These are phyloP conservation scores for Bombus balteatus DNA, from an alignment of 1,140 invertebrate species.

Conservation along the genomic window DNA sequence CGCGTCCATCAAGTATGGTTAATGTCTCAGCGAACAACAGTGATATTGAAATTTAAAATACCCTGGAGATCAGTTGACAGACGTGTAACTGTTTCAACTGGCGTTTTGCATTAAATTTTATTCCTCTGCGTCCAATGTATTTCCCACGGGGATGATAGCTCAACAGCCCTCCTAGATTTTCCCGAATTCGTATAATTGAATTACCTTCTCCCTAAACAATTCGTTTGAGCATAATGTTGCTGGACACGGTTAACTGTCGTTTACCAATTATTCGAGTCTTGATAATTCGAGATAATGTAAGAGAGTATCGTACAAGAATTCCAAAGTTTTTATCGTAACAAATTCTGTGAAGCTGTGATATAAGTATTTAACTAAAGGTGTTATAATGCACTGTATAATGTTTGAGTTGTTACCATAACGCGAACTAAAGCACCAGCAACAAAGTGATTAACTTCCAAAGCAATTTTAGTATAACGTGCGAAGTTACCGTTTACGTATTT, in stretches of 20 bases:
- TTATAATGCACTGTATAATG: neutral
- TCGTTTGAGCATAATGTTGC: slow-evolving; percentile 8
- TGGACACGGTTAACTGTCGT: neutral
- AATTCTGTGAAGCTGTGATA: neutral
- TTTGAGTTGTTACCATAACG: neutral
- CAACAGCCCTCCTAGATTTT: neutral
- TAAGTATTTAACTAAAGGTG: too few species aligned
- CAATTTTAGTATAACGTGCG: neutral
- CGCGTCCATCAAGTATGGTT: neutral
- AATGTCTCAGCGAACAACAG: neutral
- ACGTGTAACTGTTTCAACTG: slow-evolving; percentile 9
- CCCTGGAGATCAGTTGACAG: slow-evolving; percentile 5
- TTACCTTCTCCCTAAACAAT: slow-evolving; percentile 16
- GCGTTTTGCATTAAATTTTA: slow-evolving; percentile 44
- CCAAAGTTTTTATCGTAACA: neutral
- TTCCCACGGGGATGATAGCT: slow-evolving; percentile 17
- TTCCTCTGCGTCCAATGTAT: neutral
- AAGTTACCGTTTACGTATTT: neutral
- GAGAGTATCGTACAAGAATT: neutral
- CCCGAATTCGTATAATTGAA: slow-evolving; percentile 18
- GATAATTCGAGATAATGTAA: too few species aligned
- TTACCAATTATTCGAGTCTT: neutral
- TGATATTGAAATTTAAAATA: slow-evolving; percentile 20
- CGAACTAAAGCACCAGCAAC: neutral
- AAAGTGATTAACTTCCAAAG: neutral